Conservation (phyloP, 2,888 invertebrate species). For the Steinernema carpocapsae region DNA sequence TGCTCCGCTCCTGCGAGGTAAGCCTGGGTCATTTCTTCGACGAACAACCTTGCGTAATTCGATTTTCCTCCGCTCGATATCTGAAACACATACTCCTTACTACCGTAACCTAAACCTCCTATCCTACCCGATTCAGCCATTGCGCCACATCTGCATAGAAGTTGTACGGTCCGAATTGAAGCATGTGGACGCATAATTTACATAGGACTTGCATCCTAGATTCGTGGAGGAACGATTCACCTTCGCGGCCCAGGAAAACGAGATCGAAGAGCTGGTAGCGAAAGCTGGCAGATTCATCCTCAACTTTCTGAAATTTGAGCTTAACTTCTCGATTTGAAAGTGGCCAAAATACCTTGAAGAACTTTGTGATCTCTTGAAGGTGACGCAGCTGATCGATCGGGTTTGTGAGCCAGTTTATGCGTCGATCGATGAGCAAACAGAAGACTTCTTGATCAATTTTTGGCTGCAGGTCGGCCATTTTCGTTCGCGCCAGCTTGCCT, state of each 20-base stretch:
- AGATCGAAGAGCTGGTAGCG: slow-evolving; percentile 12
- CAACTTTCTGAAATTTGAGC: neutral
- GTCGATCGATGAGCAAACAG: neutral
- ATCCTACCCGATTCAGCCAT: slow-evolving; percentile 1
- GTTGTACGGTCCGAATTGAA: slow-evolving; percentile 4
- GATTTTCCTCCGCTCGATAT: neutral
- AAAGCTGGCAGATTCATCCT: neutral
- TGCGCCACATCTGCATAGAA: slow-evolving; percentile 10
- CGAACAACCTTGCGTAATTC: neutral
- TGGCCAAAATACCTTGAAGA: neutral
- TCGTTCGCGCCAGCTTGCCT: neutral
- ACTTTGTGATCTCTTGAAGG: neutral
- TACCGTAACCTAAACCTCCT: neutral
- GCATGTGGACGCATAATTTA: slow-evolving; percentile 2
- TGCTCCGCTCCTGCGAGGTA: neutral
- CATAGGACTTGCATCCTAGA: neutral
- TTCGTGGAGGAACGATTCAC: slow-evolving; percentile 4
- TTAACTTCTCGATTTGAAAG: neutral
- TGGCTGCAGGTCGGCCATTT: neutral
- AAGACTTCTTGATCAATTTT: neutral
- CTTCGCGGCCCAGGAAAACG: slow-evolving; percentile 5
- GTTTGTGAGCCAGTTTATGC: neutral
- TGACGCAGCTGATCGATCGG: slow-evolving; percentile 11
- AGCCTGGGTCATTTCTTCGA: neutral
- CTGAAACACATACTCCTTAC: neutral